Conservation (phyloP, 2,113 vertebrate genomes). For the Pseudois nayaur region DNA sequence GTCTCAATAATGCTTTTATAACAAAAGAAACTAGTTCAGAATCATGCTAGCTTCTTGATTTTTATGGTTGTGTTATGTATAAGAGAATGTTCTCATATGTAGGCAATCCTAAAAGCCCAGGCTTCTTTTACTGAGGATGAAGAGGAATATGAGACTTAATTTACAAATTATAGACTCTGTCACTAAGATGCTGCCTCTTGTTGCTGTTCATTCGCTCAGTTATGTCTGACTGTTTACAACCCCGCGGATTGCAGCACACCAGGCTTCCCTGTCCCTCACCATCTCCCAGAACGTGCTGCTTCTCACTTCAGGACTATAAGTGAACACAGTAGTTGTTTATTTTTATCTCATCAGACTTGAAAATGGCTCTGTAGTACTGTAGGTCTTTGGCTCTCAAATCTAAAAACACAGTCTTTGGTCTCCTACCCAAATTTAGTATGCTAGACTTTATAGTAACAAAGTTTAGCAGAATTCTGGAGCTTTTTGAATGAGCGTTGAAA, state of each 20-base stretch:
- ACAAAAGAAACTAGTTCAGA: neutral
- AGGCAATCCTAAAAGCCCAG: neutral
- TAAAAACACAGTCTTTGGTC: neutral
- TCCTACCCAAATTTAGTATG: neutral
- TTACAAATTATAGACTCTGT: neutral
- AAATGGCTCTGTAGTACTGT: neutral
- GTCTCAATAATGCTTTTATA: neutral
- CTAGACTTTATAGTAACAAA: neutral
- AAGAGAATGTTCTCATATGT: neutral
- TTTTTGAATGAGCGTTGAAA: neutral
- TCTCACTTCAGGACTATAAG: neutral
- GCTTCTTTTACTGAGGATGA: neutral
- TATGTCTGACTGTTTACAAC: neutral
- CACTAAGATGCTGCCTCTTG: neutral
- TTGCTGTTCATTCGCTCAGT: accelerated
- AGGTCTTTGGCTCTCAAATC: neutral
- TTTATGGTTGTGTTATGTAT: neutral
- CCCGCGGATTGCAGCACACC: neutral
- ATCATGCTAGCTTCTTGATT: neutral
- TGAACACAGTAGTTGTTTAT: too few relatives aligned
- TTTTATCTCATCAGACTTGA: too few relatives aligned
- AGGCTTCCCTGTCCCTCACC: neutral
- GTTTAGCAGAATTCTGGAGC: neutral
- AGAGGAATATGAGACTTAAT: neutral
- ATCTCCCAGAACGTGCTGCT: neutral